These are phyloP conservation scores for Leptinotarsa haldemani DNA, from an alignment of 2,888 invertebrate genomes.

Conservation along the genomic window DNA sequence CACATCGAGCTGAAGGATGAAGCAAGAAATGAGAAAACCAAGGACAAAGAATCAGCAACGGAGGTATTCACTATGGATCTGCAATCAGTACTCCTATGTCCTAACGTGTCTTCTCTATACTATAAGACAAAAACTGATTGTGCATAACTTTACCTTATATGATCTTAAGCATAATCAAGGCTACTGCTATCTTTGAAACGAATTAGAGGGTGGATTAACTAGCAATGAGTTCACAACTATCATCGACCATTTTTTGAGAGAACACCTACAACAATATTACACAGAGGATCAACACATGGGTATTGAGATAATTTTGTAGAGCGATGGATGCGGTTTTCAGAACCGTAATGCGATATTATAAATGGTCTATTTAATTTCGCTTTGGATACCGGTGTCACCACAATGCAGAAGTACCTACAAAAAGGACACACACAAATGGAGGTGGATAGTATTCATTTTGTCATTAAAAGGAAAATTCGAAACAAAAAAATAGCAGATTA, in stretches of 20 bases:
- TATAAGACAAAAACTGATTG: neutral
- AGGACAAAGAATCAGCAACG: too few relatives aligned
- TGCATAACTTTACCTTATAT: conserved; percentile 34
- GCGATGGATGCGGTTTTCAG: conserved; percentile 34
- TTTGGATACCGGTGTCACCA: conserved; percentile 26
- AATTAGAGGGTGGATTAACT: conserved; percentile 33
- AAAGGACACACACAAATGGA: conserved; percentile 47
- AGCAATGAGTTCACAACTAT: conserved; percentile 36
- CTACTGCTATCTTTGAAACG: conserved; percentile 35
- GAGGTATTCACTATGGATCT: too few relatives aligned
- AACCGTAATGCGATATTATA: conserved; percentile 31
- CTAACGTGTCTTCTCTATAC: too few relatives aligned
- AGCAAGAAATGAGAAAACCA: too few relatives aligned
- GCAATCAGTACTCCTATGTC: neutral
- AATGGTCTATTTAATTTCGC: conserved; percentile 42
- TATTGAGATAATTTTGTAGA: neutral
- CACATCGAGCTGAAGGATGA: too few relatives aligned
- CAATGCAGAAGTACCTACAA: conserved; percentile 43
- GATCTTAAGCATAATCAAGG: conserved; percentile 30
- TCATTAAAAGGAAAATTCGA: conserved; percentile 39
- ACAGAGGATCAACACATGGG: neutral
- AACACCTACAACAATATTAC: conserved; percentile 16
- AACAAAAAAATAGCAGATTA: conserved; percentile 45
- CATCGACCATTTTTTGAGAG: conserved; percentile 31
- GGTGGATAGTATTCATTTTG: conserved; percentile 42